Base-by-base conservation (phyloP, 2,113 vertebrate species). In the Xiphophorus hellerii region DNA sequence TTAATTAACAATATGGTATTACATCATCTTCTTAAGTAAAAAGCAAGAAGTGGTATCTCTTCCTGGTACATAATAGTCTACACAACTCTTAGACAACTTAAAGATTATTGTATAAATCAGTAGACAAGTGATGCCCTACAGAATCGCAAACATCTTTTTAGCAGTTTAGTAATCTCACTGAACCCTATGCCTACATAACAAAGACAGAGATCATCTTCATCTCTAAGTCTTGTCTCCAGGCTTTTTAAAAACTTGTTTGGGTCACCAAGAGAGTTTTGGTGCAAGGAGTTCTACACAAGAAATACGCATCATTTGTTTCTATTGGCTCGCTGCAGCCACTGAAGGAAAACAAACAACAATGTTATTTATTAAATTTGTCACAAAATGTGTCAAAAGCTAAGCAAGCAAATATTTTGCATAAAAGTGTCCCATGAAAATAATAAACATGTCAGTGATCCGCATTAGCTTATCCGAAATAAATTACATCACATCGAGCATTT, bases 101-200 rank as follows among this genome's bases (percentile, higher is more conserved):
- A 61, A 68, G 3, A 62, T 29, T 17, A 61, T 70, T 76, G 66
- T n/a, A 62, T 76, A 75, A 81, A 44, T 64, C 83, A 82, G 71
- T 65, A 62, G 44, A 75, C 48, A 30, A 79, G 63, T 72, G 71
- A 2, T 65, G 74, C 54, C 80, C 77, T 35, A 27, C 74, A 83
- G 15, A 81, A 83, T 68, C 74, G 78, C 67, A 84, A 86, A 83
- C 82, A 88, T 87, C 78, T 74, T 80, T 65, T 83, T 70, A 85
- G 67, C 70, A 62, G 71, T 78, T 74, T 85, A 79, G 86, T 85
- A 69, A 62, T 82, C 75, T 84, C 77, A 80, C 64, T 81, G 84
- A 77, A 58, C 66, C 66, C 69, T 29, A 74, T 39, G 48, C 65
- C 74, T 77, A 74, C 74, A 84, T 25, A 20, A 75, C 62, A 80